These are phyloP conservation scores for Microchrysa polita DNA, from an alignment of 2,888 invertebrate species.

Conservation along the genomic window DNA sequence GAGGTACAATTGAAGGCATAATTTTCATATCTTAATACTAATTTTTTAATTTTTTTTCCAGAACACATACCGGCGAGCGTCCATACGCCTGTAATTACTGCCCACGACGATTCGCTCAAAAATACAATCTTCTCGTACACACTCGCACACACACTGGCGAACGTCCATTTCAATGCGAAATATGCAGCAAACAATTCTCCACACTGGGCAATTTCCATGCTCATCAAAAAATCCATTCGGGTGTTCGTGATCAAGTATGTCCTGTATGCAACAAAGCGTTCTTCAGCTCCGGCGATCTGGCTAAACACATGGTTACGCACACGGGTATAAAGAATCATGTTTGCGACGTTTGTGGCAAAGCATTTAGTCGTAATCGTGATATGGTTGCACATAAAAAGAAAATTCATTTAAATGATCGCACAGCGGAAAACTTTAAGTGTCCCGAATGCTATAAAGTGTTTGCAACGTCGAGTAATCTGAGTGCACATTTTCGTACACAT, in stretches of 20 bases:
- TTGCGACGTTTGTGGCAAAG: conserved; percentile 69
- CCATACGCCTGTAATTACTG: conserved; percentile 70
- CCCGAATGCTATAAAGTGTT: conserved; percentile 63
- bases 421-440: conserved; percentile 60
- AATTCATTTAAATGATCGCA: conserved; percentile 58
- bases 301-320: conserved; percentile 70
- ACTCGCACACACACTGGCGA: conserved; percentile 69
- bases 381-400: conserved; percentile 66
- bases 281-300: conserved; percentile 70
- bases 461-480: conserved; percentile 60
- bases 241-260: conserved; percentile 71
- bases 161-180: conserved; percentile 72
- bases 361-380: conserved; percentile 69
- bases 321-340: conserved; percentile 69
- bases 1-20: conserved; percentile 58
- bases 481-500: conserved; percentile 62
- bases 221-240: conserved; percentile 72
- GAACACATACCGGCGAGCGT: conserved; percentile 71
- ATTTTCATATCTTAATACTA: not conserved
- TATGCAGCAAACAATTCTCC: conserved; percentile 71
- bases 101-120: conserved; percentile 69
- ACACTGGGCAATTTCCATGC: conserved; percentile 72
- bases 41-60: conserved; percentile 52
- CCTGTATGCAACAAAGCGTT: conserved; percentile 70
- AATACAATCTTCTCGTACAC: conserved; percentile 71